These are phyloP conservation scores for Catagonus wagneri DNA, from an alignment of 2,113 vertebrate genomes.

Conservation along the genomic window DNA sequence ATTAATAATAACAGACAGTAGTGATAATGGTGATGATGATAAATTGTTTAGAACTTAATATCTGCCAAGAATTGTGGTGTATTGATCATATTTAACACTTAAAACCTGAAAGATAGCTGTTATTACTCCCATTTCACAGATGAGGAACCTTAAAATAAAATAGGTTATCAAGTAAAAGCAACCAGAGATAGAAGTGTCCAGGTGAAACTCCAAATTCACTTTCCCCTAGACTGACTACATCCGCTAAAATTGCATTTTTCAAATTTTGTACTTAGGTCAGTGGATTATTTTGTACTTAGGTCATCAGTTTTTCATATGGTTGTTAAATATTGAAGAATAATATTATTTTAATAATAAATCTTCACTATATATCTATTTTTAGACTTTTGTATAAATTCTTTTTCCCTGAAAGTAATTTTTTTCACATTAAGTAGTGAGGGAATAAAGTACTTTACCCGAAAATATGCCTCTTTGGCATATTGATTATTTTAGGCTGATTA, in stretches of 20 bases:
- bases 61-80: neutral
- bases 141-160: conserved; percentile 42
- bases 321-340: conserved; percentile 12
- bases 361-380: conserved; percentile 11
- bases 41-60: neutral
- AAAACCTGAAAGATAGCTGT: neutral
- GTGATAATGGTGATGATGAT: neutral
- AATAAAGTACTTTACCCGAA: neutral
- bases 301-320: conserved; percentile 28
- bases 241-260: conserved; percentile 23
- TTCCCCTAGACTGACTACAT: neutral
- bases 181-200: neutral
- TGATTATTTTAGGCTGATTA: neutral
- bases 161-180: neutral
- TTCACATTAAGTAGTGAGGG: neutral
- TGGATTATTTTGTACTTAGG: neutral
- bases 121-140: conserved; percentile 15
- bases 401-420: conserved; percentile 53
- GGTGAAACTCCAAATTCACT: neutral
- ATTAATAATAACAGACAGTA: neutral
- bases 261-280: neutral
- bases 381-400: conserved; percentile 30
- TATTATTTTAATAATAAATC: neutral
- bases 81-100: conserved; percentile 16
- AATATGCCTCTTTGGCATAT: neutral